Evolutionary conservation across 2,797 vertebrate species (phyloP), one percentile per base, ranked within the genome.

Genomic region (Microcaecilia unicolor): DNA sequence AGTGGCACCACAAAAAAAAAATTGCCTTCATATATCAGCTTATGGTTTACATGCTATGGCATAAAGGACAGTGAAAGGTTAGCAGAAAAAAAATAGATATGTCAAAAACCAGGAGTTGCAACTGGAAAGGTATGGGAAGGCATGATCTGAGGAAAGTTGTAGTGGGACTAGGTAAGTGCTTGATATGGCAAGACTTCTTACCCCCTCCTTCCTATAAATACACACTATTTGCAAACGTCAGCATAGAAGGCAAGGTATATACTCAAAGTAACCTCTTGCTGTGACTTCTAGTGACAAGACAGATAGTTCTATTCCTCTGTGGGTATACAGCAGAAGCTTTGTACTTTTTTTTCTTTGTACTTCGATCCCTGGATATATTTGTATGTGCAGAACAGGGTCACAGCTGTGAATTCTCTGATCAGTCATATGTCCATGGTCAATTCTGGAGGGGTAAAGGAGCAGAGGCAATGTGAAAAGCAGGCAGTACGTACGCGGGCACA

Each of bases 1-100:
- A 93, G 91, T 97, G 92, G 91, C 91, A 93, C 88, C 77, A 80
- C 87, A 90, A 96, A 96, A 96, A 95, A 96, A 96, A 96, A 95
- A 97, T 95, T 94, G 90, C 90, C 90, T 90, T 93, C 93, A 95
- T 96, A 95, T 84, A 96, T 95, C 91, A 95, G 90, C 85, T 90
- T 85, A 91, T 91, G 91, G 89, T 97, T 95, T 94, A 93, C 86
- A 86, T 86, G 87, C 82, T 79, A 75, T 91, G 90, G 89, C 92
- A 96, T 91, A 91, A 91, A 96, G 90, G 89, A 91, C 87, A 77
- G 83, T 80, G 72, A 93, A 96, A 95, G 90, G 91, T 98, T 92
- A 93, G 85, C 54, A 63, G 83, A 64, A 77, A 92, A 84, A 93
- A 90, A 90, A 93, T 86, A 87, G 85, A 74, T 72, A 75, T 91